Evolutionary conservation across 2,113 vertebrate genomes (phyloP).

Genomic region (Semnornis frantzii): DNA sequence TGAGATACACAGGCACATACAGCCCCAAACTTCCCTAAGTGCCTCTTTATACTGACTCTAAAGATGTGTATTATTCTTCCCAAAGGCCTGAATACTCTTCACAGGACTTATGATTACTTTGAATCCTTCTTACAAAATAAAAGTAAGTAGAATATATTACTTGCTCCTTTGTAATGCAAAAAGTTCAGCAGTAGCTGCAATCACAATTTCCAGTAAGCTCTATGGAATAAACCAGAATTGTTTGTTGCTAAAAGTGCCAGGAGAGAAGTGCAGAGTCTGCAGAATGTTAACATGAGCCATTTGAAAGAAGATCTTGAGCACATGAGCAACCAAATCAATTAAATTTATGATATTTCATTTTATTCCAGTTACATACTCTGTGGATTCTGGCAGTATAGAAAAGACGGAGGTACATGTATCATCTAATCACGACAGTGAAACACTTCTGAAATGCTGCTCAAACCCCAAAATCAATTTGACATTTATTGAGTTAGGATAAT

Average conservation of each 20-base stretch:
- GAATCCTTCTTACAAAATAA: neutral
- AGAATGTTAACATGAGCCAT: neutral
- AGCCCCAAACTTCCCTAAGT: neutral
- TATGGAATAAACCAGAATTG: neutral
- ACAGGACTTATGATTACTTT: neutral
- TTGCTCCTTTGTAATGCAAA: neutral
- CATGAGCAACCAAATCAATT: neutral
- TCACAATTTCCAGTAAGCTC: neutral
- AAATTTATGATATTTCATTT: neutral
- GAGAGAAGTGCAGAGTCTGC: neutral
- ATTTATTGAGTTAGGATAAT: neutral
- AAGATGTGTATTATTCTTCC: neutral
- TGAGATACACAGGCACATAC: rapidly evolving
- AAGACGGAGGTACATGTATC: neutral
- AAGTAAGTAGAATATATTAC: neutral
- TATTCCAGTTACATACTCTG: neutral
- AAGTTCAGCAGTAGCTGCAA: neutral
- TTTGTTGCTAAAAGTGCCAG: neutral
- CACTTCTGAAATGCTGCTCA: neutral
- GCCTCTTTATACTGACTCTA: neutral
- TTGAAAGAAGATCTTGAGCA: neutral
- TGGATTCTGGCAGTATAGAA: neutral
- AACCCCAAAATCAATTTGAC: neutral
- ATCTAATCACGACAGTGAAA: neutral
- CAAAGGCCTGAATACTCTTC: neutral